Evolutionary conservation across 2,113 vertebrate genomes (phyloP).

Genomic region (Leptodactylus fuscus): DNA sequence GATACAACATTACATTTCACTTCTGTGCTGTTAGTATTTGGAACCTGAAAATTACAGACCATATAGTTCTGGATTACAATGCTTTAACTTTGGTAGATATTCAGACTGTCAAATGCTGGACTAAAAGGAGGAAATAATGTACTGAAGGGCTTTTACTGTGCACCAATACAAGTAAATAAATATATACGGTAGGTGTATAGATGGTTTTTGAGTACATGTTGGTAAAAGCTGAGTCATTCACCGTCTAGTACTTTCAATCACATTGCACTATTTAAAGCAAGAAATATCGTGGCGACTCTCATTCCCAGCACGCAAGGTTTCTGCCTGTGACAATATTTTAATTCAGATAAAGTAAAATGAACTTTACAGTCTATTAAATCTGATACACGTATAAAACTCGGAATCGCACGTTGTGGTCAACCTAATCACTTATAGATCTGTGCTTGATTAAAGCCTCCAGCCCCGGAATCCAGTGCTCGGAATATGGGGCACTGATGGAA

Average conservation of each 20-base stretch:
- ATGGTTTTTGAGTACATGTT: background rate
- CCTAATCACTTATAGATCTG: slow-evolving; percentile 47
- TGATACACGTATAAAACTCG: background rate
- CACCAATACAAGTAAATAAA: background rate
- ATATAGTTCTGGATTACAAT: no score
- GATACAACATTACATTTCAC: no score
- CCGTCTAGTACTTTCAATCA: background rate
- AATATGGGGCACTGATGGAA: slow-evolving; percentile 35
- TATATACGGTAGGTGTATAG: background rate
- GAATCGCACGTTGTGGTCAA: slow-evolving; percentile 19
- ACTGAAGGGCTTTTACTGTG: background rate
- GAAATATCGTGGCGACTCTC: background rate
- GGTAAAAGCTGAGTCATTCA: background rate
- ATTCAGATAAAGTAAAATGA: slow-evolving; percentile 9
- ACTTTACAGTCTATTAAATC: slow-evolving; percentile 13
- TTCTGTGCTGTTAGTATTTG: no score
- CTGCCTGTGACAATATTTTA: background rate
- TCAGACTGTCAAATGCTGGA: no score
- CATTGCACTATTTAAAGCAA: background rate
- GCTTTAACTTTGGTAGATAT: no score
- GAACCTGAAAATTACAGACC: no score
- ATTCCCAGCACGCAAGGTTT: background rate
- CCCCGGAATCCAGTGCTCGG: slow-evolving; percentile 9
- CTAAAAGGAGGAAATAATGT: no score
- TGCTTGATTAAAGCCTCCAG: slow-evolving; percentile 53